These are phyloP conservation scores for Clarias gariepinus DNA, from an alignment of 2,113 vertebrate genomes.

Conservation along the genomic window DNA sequence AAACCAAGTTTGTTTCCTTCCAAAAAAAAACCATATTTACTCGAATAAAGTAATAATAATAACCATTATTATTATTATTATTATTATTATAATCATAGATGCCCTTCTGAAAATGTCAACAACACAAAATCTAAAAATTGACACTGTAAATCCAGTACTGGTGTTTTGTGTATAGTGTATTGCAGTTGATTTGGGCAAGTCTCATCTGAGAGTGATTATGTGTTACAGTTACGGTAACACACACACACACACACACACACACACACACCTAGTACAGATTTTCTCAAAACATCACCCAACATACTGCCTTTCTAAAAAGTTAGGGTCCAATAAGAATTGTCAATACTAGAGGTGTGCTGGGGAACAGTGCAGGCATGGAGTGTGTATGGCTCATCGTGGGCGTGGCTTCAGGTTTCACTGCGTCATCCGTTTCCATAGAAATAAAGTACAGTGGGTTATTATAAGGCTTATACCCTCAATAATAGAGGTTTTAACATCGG, in stretches of 20 bases:
- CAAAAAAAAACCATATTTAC: not conserved
- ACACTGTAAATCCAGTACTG: not conserved
- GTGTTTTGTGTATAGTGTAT: not conserved
- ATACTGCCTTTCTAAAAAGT: not conserved
- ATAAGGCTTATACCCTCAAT: too few species aligned
- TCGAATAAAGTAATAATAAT: not conserved
- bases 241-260: not conserved
- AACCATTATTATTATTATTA: not conserved
- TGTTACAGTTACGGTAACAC: not conserved
- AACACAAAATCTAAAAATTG: not conserved
- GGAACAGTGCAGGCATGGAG: not conserved
- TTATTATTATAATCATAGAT: not conserved
- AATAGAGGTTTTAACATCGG: not conserved
- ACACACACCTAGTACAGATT: not conserved
- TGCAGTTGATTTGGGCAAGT: not conserved
- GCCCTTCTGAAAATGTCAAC: not conserved
- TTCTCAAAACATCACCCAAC: not conserved
- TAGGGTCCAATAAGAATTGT: too few species aligned
- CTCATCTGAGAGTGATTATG: not conserved
- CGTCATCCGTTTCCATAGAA: not conserved
- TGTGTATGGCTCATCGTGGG: not conserved
- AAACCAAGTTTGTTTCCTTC: not conserved
- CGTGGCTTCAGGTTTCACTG: not conserved
- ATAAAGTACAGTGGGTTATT: not conserved
- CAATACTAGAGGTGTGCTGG: not conserved